Percentiles rank a stretch among this genome's conserved stretches.
These are phyloP conservation scores for Gobio occitaniae DNA, from an alignment of 2,797 vertebrate genomes.

Conservation along the genomic window DNA sequence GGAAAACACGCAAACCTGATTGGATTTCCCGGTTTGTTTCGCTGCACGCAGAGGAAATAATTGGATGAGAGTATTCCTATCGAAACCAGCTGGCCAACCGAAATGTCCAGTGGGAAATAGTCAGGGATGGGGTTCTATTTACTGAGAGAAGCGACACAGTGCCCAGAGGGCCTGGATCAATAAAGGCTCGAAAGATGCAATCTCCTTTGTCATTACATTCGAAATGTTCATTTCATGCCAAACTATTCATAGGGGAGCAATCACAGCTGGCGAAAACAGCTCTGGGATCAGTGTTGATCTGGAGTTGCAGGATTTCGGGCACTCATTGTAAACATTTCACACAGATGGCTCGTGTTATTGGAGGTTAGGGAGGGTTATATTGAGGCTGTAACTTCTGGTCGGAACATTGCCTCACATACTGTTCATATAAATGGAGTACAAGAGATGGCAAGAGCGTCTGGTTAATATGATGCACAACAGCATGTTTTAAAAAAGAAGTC, in stretches of 20 bases:
- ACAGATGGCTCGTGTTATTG: conserved; percentile 11
- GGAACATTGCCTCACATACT: neutral
- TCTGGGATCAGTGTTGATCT: conserved; percentile 39
- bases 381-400: neutral
- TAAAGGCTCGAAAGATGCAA: conserved; percentile 57
- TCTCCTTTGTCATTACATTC: conserved; percentile 60
- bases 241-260: conserved; percentile 64
- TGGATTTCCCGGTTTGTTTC: conserved; percentile 17
- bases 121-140: conserved; percentile 55
- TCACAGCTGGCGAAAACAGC: conserved; percentile 51
- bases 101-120: conserved; percentile 27
- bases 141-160: conserved; percentile 57
- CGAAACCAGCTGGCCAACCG: neutral
- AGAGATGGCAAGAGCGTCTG: neutral
- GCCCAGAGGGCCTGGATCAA: conserved; percentile 66
- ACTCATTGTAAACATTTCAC: conserved; percentile 54
- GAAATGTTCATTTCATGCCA: conserved; percentile 58
- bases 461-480: neutral
- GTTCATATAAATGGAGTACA: neutral
- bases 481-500: conserved; percentile 64
- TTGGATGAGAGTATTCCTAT: conserved; percentile 54
- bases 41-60: conserved; percentile 45
- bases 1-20: conserved; percentile 60
- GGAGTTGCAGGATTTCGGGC: conserved; percentile 48
- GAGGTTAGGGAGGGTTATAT: conserved; percentile 58